Evolutionary conservation across 2,888 invertebrate species (phyloP), one percentile per base, ranked within the genome.

Genomic region (Diadegma fenestrale): DNA sequence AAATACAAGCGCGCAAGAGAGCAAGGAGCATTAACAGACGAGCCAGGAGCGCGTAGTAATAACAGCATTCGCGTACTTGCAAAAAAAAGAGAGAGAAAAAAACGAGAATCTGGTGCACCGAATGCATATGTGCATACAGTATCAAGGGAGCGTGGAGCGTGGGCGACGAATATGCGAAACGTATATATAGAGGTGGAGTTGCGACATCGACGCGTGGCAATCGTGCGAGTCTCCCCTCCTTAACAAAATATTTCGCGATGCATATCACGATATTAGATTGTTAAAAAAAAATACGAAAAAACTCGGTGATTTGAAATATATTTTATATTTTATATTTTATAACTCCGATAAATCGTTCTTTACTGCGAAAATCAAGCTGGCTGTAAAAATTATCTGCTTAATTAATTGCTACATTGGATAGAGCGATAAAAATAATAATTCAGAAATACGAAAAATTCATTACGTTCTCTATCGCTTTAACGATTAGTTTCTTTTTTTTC

Each of bases 191-290:
- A 72, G 58, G 80, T 80, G 71, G 37, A 75, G 61, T 85, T 81
- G 78, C 84, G 26, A 85, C 77, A 81, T 82, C 77, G 77, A 77
- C 77, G 82, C 82, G 77, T 82, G 82, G 77, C 82, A 48, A 22
- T 61, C 71, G 71, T 43, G 68, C 78, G 78, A 68, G 77, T 78
- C 58, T 43, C 54, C 68, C 68, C 78, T n/a, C n/a, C 75, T 61
- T 45, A n/a, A 41, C 41, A 7, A 68, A 80, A 45, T 75, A 75
- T 80, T 75, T 68, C 73, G 75, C 71, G 73, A 80, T 58, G 48
- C 69, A 26, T 22, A 37, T 54, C 41, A 19, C 58, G 54, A 54
- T 64, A 73, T 45, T 63, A 43, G 63, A 75, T 75, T 30, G 58
- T 63, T 30, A 4, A 45, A 26, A 43, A 71, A 75, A 73, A 26